phyloP scores from a whole-genome alignment of 2,113 vertebrate species.

The Tylochromis polylepis region DNA sequence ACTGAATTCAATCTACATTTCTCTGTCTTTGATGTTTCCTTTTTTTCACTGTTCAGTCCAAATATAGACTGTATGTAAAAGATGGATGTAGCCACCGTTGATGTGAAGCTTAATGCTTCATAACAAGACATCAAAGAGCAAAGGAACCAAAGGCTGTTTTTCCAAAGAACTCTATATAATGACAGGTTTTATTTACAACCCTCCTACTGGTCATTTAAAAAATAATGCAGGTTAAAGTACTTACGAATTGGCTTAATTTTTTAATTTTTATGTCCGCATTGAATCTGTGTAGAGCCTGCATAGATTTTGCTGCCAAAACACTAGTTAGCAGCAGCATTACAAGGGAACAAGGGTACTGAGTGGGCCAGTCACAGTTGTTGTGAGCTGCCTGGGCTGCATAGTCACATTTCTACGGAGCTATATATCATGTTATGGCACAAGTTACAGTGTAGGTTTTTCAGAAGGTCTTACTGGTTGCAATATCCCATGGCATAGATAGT shows the following conservation, averaged over 20 bases:
- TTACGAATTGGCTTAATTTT: background rate
- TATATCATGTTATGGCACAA: background rate
- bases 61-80: background rate
- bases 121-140: background rate
- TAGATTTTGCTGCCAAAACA: background rate
- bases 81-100: background rate
- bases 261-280: background rate
- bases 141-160: background rate
- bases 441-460: background rate
- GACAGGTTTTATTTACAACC: background rate
- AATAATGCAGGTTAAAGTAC: background rate
- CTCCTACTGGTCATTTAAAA: background rate
- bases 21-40: too few relatives aligned
- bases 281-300: background rate
- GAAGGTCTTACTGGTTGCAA: background rate
- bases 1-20: too few relatives aligned
- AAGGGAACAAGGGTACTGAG: background rate
- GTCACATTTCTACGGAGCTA: background rate
- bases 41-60: background rate
- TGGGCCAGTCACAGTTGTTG: background rate
- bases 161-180: background rate
- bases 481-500: background rate
- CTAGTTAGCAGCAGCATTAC: background rate
- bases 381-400: background rate
- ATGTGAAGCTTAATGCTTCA: background rate